Evolutionary conservation across 2,113 vertebrate genomes (phyloP).

Genomic region (Tursiops truncatus): DNA sequence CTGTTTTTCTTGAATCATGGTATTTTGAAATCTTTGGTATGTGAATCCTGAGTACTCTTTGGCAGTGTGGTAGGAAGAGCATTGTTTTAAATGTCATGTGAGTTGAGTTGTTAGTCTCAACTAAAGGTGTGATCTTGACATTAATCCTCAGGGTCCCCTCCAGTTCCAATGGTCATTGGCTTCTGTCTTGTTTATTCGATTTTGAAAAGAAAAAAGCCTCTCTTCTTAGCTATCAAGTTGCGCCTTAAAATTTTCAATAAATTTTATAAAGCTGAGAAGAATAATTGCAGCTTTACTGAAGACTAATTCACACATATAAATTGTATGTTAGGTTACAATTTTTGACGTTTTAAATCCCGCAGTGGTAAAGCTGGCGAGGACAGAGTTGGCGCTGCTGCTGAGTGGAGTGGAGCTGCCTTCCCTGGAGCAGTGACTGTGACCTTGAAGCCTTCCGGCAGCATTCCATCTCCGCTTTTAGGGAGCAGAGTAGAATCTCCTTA

Average conservation of each 20-base stretch:
- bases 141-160: neutral
- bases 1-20: neutral
- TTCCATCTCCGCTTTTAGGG: neutral
- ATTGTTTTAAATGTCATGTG: neutral
- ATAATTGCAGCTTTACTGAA: neutral
- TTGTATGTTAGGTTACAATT: neutral
- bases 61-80: neutral
- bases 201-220: conserved; percentile 19
- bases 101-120: neutral
- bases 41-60: neutral
- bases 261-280: neutral
- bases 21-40: neutral
- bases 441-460: neutral
- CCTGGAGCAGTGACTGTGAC: no score
- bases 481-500: neutral
- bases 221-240: neutral
- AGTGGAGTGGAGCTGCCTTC: neutral
- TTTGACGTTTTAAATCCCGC: neutral
- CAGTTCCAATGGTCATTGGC: neutral
- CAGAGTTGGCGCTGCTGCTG: neutral
- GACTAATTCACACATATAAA: neutral
- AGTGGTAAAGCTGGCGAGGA: neutral
- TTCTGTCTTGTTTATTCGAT: neutral
- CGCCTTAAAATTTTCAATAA: neutral
- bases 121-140: neutral